A percentile compares a stretch with the other conserved stretches of the same genome.
Conservation (phyloP, 2,113 vertebrate species). For the Alethe diademata region DNA sequence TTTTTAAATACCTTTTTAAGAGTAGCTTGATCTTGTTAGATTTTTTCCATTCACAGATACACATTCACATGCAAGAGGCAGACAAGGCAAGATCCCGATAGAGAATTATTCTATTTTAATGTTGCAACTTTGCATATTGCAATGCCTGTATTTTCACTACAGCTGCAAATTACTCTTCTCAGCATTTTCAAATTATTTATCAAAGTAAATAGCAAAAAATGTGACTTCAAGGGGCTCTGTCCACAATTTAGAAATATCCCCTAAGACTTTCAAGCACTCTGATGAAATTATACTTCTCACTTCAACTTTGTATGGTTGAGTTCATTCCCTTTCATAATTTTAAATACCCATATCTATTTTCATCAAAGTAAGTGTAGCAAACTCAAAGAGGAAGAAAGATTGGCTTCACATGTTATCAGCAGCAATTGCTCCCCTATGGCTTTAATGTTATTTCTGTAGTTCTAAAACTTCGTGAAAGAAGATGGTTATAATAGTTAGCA, state of each 20-base stretch:
- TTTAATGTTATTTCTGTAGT: slow-evolving; percentile 8
- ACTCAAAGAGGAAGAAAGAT: slow-evolving; percentile 1
- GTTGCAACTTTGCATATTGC: slow-evolving; percentile 9
- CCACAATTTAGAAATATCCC: slow-evolving; percentile 6
- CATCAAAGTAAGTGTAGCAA: slow-evolving; percentile 7
- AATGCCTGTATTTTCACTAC: neutral
- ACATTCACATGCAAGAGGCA: neutral
- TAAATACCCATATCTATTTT: slow-evolving; percentile 37
- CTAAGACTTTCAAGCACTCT: neutral
- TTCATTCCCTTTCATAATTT: slow-evolving; percentile 24
- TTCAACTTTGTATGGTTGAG: neutral
- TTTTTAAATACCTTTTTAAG: neutral
- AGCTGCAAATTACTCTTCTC: slow-evolving; percentile 21
- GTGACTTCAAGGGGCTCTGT: neutral
- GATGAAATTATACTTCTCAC: neutral
- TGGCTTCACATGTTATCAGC: neutral
- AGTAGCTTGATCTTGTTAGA: neutral
- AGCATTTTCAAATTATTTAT: slow-evolving; percentile 40
- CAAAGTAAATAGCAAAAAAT: slow-evolving; percentile 19
- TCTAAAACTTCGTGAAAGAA: neutral
- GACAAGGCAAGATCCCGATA: neutral
- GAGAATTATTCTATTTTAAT: slow-evolving; percentile 1
- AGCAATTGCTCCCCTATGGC: slow-evolving; percentile 27
- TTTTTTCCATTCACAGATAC: neutral
- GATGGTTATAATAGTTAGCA: neutral